Evolutionary conservation across 2,797 vertebrate genomes (phyloP).

Genomic region (Melanotaenia boesemani): DNA sequence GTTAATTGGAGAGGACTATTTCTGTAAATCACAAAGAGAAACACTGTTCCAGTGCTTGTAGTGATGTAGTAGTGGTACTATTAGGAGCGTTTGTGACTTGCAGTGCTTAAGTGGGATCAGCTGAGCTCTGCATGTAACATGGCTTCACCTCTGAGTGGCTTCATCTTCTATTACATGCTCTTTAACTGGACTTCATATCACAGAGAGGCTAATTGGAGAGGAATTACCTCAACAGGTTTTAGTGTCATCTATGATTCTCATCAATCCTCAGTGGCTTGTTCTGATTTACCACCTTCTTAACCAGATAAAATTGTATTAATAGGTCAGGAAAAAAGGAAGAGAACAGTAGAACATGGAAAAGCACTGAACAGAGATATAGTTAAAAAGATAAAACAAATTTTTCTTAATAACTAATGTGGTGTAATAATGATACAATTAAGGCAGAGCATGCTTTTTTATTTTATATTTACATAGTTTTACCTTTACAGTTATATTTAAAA

Average conservation of each 20-base stretch:
- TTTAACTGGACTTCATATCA: slow-evolving; percentile 72
- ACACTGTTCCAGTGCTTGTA: not conserved
- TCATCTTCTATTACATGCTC: slow-evolving; percentile 42
- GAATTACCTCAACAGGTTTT: slow-evolving; percentile 77
- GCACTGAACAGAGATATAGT: slow-evolving; percentile 4
- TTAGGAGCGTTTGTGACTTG: slow-evolving; percentile 9
- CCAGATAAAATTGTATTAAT: slow-evolving; percentile 27
- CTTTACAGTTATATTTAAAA: not conserved
- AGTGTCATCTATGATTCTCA: slow-evolving; percentile 65
- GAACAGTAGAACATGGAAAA: slow-evolving; percentile 7
- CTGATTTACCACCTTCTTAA: slow-evolving; percentile 52
- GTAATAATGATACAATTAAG: not conserved
- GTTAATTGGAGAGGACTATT: slow-evolving; percentile 12
- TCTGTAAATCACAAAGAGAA: slow-evolving; percentile 9
- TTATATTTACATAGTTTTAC: too few species aligned
- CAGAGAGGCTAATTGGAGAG: slow-evolving; percentile 73
- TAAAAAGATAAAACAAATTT: slow-evolving; percentile 4
- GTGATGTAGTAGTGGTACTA: slow-evolving; percentile 1
- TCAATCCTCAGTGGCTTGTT: slow-evolving; percentile 44
- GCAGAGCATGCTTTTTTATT: not conserved
- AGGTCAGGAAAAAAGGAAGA: not conserved
- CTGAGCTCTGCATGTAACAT: slow-evolving; percentile 38
- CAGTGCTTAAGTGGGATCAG: slow-evolving; percentile 38
- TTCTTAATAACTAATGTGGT: not conserved
- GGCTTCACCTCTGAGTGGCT: slow-evolving; percentile 50